Evolutionary conservation across 2,888 invertebrate genomes (phyloP).

Genomic region (Geophilus truncorum): DNA sequence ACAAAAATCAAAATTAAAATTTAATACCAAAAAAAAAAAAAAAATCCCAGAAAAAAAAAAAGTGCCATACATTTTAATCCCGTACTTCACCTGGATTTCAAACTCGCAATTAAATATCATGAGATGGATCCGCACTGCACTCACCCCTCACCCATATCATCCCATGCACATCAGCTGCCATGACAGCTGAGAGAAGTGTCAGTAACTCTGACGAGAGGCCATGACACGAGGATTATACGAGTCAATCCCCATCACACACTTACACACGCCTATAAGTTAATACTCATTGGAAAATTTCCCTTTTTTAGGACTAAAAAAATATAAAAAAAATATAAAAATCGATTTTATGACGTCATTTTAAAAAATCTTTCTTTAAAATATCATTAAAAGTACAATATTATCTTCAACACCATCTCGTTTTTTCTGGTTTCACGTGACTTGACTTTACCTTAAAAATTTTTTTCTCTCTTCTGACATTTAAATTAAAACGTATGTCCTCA

Average conservation of each 20-base stretch:
- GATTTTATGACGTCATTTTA: no score
- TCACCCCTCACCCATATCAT: constrained; percentile 24
- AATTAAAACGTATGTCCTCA: neutral
- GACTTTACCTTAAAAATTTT: no score
- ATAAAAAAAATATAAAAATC: neutral
- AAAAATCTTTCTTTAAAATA: no score
- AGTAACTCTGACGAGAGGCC: constrained; percentile 25
- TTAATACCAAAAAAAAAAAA: neutral
- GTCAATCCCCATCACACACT: constrained; percentile 19
- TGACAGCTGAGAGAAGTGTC: constrained; percentile 27
- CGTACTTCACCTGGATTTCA: constrained; percentile 15
- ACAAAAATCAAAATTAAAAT: no score
- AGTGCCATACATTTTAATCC: neutral
- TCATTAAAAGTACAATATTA: no score
- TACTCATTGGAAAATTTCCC: neutral
- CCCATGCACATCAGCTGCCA: constrained; percentile 8
- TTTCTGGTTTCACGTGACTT: no score
- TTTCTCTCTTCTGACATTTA: no score
- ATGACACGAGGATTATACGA: constrained; percentile 23
- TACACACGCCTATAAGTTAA: neutral
- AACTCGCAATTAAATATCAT: neutral
- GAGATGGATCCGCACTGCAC: neutral
- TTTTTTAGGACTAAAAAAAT: neutral
- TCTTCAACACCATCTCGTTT: no score
- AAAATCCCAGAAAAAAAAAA: neutral